These are phyloP conservation scores for Gryllus bimaculatus DNA, from an alignment of 1,140 invertebrate genomes.

Conservation along the genomic window DNA sequence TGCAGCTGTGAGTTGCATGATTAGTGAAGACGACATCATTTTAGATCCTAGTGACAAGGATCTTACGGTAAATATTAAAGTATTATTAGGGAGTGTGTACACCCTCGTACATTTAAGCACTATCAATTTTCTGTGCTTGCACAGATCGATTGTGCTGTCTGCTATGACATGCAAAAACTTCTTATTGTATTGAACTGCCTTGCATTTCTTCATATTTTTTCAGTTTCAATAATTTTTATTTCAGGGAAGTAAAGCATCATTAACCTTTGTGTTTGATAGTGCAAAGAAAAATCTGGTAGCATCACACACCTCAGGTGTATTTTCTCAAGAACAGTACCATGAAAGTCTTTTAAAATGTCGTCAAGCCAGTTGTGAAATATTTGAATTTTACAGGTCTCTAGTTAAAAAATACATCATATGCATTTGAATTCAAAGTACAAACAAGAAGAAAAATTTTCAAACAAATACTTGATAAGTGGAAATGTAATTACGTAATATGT, in stretches of 20 bases:
- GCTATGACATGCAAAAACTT: background rate
- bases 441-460: background rate
- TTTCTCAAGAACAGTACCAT: constrained; percentile 51
- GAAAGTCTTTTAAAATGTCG: constrained; percentile 52
- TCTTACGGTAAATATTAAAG: constrained; percentile 34
- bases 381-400: constrained; percentile 58
- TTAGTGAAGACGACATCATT: constrained; percentile 53
- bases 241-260: constrained; percentile 41
- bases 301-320: constrained; percentile 56
- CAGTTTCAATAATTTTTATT: constrained; percentile 26
- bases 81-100: background rate
- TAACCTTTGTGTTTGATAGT: constrained; percentile 64
- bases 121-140: too few species aligned
- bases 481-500: background rate
- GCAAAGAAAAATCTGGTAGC: constrained; percentile 50
- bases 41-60: constrained; percentile 52
- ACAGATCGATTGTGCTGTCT: too few species aligned
- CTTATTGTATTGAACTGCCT: background rate
- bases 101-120: too few species aligned
- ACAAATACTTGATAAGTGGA: background rate
- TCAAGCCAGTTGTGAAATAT: constrained; percentile 51
- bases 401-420: constrained; percentile 44
- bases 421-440: constrained; percentile 30
- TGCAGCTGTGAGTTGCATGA: constrained; percentile 63
- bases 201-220: background rate